Conservation (phyloP, 1,140 invertebrate species). For the Brachionus rotundiformis region DNA sequence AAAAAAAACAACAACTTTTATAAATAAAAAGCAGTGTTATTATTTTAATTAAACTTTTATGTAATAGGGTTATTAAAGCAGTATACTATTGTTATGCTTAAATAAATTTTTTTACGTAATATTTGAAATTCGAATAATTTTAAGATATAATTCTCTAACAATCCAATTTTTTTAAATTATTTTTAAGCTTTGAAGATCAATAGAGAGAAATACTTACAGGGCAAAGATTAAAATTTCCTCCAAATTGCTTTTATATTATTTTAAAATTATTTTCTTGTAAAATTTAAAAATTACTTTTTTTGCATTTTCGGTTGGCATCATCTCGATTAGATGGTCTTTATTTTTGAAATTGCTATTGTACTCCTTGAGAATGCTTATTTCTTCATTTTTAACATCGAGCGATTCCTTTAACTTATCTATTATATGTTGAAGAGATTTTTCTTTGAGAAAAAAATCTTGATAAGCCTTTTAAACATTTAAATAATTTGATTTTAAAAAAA, state of each 20-base stretch:
- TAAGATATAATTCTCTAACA: not conserved
- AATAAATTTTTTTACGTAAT: conserved; percentile 1
- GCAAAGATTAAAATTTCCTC: not conserved
- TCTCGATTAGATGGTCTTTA: no score
- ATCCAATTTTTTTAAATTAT: not conserved
- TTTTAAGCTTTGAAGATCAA: not conserved
- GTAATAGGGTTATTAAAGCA: not conserved
- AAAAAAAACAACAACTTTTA: not conserved
- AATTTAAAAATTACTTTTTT: not conserved
- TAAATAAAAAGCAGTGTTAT: not conserved
- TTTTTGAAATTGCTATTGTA: not conserved
- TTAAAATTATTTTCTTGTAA: not conserved
- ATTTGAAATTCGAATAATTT: not conserved
- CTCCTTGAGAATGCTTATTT: not conserved
- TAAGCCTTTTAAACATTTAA: not conserved
- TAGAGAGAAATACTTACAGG: not conserved
- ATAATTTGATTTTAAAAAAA: no score
- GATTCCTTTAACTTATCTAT: not conserved
- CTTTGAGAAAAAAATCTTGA: not conserved
- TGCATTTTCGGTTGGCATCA: no score
- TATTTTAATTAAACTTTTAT: not conserved
- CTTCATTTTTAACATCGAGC: not conserved
- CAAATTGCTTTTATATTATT: not conserved
- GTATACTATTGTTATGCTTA: not conserved
- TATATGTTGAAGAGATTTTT: not conserved